Evolutionary conservation across 2,113 vertebrate genomes (phyloP).

Genomic region (Halcyon senegalensis): DNA sequence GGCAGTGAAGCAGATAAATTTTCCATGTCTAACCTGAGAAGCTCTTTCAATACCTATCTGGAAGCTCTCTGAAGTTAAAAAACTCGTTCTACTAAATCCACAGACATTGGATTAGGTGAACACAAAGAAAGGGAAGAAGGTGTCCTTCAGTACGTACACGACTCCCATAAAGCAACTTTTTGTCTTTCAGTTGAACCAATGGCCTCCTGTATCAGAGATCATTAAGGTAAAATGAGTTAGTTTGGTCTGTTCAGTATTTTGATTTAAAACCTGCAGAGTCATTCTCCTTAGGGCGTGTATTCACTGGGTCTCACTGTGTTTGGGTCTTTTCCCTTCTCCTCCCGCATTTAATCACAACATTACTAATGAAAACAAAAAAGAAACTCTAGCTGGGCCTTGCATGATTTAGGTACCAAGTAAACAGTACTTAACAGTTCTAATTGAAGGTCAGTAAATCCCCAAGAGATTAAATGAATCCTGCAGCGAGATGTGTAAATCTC

Average conservation of each 20-base stretch:
- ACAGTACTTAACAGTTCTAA: slow-evolving; percentile 84
- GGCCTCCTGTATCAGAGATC: background rate
- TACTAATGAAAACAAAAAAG: slow-evolving; percentile 78
- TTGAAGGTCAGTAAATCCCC: slow-evolving; percentile 86
- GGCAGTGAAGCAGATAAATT: background rate
- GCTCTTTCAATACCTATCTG: background rate
- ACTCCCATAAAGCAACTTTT: background rate
- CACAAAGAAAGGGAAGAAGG: background rate
- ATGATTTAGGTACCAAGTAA: slow-evolving; percentile 82
- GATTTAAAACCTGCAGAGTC: slow-evolving; percentile 43
- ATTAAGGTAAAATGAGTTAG: slow-evolving; percentile 31
- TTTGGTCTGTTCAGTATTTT: background rate
- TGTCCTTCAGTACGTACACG: background rate
- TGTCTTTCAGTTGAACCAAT: background rate
- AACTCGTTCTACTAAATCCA: background rate
- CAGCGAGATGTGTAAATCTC: slow-evolving; percentile 81
- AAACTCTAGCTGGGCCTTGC: slow-evolving; percentile 50
- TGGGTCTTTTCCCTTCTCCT: slow-evolving; percentile 13
- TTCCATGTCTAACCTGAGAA: background rate
- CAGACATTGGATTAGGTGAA: background rate
- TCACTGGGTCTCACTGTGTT: background rate
- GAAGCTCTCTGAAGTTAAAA: background rate
- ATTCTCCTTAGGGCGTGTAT: background rate
- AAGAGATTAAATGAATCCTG: slow-evolving; percentile 81
- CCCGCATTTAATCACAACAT: slow-evolving; percentile 51